A percentile compares a stretch with the other conserved stretches of the same genome.
phyloP scores from a whole-genome alignment of 2,113 vertebrate genomes.

The Barnardius zonarius region DNA sequence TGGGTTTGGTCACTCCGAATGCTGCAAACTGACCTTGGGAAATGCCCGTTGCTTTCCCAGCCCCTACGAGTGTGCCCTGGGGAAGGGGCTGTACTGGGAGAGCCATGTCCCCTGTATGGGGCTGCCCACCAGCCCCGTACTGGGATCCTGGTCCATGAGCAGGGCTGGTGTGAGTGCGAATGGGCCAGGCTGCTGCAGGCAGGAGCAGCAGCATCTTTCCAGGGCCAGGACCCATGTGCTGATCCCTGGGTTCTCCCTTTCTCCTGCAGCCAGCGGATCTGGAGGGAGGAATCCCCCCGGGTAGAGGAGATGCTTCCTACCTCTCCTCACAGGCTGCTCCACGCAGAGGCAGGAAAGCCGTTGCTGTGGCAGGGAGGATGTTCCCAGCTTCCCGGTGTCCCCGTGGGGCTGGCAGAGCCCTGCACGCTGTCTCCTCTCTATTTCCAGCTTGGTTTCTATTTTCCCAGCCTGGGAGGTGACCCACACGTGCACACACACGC shows the following conservation, averaged over 20 bases:
- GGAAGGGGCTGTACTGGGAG: not conserved
- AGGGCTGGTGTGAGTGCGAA: not conserved
- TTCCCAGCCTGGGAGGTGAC: not conserved
- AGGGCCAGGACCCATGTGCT: accelerated
- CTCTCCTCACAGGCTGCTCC: not conserved
- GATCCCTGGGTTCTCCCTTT: not conserved
- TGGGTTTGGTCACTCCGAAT: not conserved
- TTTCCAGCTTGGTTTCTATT: not conserved
- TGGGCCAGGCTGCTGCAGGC: not conserved
- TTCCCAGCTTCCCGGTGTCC: not conserved
- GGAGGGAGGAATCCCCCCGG: not conserved
- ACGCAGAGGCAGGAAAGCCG: not conserved
- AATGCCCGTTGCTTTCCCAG: not conserved
- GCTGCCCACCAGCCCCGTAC: not conserved
- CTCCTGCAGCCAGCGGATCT: accelerated
- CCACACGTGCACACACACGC: not conserved
- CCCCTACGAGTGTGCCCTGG: accelerated
- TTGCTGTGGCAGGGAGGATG: not conserved
- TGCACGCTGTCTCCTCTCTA: not conserved
- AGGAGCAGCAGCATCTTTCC: accelerated
- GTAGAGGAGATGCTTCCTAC: not conserved
- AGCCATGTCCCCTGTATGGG: accelerated
- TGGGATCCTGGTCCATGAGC: accelerated
- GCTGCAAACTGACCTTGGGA: not conserved
- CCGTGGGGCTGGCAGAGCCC: not conserved